phyloP scores from a whole-genome alignment of 92 coral and sea anemone genomes.

The Pocillopora grandis region DNA sequence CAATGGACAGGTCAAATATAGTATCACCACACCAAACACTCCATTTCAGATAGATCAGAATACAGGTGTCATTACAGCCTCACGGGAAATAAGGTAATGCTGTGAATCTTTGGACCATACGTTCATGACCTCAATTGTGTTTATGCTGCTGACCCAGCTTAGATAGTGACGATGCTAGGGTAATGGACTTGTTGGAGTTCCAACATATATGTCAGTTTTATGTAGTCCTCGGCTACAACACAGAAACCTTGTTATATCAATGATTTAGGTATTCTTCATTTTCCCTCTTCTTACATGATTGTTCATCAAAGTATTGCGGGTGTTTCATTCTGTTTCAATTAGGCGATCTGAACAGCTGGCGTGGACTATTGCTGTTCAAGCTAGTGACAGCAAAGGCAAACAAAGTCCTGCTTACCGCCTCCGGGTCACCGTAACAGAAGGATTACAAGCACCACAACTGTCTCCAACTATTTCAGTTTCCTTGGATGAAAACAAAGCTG shows the following conservation, averaged over 20 bases:
- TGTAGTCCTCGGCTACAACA: too few relatives aligned
- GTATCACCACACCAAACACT: constrained; percentile 36
- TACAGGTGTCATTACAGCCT: constrained; percentile 59
- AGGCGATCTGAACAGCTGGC: not conserved
- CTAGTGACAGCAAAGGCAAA: constrained; percentile 12
- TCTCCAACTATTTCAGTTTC: not conserved
- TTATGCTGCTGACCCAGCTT: too few relatives aligned
- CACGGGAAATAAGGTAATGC: constrained; percentile 39
- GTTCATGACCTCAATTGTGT: too few relatives aligned
- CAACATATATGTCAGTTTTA: too few relatives aligned
- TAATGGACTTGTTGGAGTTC: too few relatives aligned
- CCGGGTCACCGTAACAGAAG: constrained; percentile 45
- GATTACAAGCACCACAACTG: constrained; percentile 55
- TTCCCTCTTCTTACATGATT: too few relatives aligned
- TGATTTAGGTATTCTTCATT: too few relatives aligned
- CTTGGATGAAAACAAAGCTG: constrained; percentile 48
- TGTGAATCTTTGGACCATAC: not conserved
- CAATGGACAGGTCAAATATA: constrained; percentile 54
- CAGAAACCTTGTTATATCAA: too few relatives aligned
- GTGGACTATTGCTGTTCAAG: constrained; percentile 20
- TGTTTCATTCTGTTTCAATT: not conserved
- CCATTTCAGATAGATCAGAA: constrained; percentile 60
- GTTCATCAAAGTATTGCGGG: not conserved
- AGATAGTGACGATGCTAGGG: too few relatives aligned
- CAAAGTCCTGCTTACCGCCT: not conserved